Conservation (phyloP, 30 jellyfish, hydroid and myxozoan species). For the Turritopsis dohrnii region DNA sequence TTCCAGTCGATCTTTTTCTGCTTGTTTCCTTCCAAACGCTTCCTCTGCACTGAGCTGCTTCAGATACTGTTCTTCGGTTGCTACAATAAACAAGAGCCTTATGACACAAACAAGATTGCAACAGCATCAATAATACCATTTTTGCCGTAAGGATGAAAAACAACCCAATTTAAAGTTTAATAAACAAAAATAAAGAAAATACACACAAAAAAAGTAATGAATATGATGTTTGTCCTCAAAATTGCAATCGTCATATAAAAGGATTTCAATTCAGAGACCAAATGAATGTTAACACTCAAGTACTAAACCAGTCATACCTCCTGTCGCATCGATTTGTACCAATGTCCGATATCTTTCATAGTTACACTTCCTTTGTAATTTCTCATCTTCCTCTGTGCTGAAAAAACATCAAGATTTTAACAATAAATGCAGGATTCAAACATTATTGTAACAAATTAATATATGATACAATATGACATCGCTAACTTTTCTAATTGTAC, state of each 20-base stretch:
- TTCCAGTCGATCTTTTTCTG: conserved; percentile 50
- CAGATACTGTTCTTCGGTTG: conserved; percentile 72
- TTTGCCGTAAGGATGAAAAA: too few relatives aligned
- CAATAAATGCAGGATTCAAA: not conserved
- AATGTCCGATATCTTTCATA: conserved; percentile 90
- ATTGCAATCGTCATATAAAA: not conserved
- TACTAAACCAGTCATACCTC: too few relatives aligned
- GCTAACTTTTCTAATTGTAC: conserved; percentile 38
- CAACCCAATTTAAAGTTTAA: too few relatives aligned
- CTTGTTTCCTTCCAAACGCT: conserved; percentile 81
- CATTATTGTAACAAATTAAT: not conserved
- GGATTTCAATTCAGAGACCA: not conserved
- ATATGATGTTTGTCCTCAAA: too few relatives aligned
- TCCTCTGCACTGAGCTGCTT: conserved; percentile 84
- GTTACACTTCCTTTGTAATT: conserved; percentile 38
- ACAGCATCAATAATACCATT: too few relatives aligned
- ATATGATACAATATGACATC: not conserved
- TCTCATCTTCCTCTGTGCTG: conserved; percentile 42
- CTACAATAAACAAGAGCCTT: conserved; percentile 39
- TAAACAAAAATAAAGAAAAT: too few relatives aligned
- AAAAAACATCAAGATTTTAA: not conserved
- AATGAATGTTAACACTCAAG: too few relatives aligned
- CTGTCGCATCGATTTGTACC: conserved; percentile 94
- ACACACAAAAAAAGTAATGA: too few relatives aligned
- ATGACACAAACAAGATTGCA: too few relatives aligned